Evolutionary conservation across 1,140 invertebrate genomes (phyloP).

Genomic region (Caenorhabditis latens): DNA sequence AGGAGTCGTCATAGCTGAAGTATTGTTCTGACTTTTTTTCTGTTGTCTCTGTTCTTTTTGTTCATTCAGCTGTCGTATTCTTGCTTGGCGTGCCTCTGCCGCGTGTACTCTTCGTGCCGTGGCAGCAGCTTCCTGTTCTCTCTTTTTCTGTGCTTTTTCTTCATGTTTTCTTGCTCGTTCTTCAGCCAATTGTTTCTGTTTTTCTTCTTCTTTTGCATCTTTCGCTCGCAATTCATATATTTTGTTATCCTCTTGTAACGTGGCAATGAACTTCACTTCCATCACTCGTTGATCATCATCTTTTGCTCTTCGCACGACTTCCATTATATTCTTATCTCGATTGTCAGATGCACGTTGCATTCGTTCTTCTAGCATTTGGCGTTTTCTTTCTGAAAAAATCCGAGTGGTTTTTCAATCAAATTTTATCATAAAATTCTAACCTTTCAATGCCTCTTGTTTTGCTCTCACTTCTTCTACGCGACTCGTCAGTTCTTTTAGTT

Average conservation of each 20-base stretch:
- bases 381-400: slow-evolving; percentile 42
- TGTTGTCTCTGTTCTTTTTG: not conserved
- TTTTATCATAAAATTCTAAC: not conserved
- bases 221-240: slow-evolving; percentile 53
- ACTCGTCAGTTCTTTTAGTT: slow-evolving; percentile 64
- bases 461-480: slow-evolving; percentile 60
- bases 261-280: slow-evolving; percentile 70
- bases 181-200: slow-evolving; percentile 63
- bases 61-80: not conserved
- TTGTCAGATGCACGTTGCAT: slow-evolving; percentile 68
- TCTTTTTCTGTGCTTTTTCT: slow-evolving; percentile 68
- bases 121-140: slow-evolving; percentile 30
- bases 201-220: slow-evolving; percentile 65
- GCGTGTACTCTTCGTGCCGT: slow-evolving; percentile 46
- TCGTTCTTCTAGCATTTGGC: not conserved
- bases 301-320: slow-evolving; percentile 68
- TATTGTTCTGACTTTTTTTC: slow-evolving; percentile 71
- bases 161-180: slow-evolving; percentile 62
- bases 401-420: not conserved
- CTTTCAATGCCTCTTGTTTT: slow-evolving; percentile 50
- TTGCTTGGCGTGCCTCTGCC: slow-evolving; percentile 65
- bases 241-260: slow-evolving; percentile 68
- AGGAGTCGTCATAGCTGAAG: no score
- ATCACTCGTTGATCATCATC: slow-evolving; percentile 71
- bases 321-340: slow-evolving; percentile 71